Evolutionary conservation across 2,888 invertebrate genomes (phyloP).

Genomic region (Mystacides longicornis): DNA sequence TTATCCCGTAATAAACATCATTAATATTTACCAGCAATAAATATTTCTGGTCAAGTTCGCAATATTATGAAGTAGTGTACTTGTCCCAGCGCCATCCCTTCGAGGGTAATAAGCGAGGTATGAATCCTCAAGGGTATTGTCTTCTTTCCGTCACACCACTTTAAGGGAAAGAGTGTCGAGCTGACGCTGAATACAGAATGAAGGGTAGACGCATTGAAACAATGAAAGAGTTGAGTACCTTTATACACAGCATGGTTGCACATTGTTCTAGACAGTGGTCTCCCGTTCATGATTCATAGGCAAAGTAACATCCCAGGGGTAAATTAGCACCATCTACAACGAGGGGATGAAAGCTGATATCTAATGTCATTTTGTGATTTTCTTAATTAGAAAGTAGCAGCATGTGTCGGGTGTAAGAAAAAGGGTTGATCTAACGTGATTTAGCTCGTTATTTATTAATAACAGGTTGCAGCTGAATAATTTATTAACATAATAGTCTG

Average conservation of each 20-base stretch:
- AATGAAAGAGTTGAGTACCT: not conserved
- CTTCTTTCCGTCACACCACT: not conserved
- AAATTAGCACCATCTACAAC: too few species aligned
- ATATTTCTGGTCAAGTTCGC: not conserved
- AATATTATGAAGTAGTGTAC: not conserved
- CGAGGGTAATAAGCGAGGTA: not conserved
- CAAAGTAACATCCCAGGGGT: not conserved
- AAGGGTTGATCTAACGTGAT: not conserved
- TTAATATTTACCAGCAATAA: too few species aligned
- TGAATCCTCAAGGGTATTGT: not conserved
- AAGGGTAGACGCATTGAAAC: constrained; percentile 1
- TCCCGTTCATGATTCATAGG: not conserved
- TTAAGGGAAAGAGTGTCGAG: not conserved
- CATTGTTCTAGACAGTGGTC: not conserved
- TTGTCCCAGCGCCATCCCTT: not conserved
- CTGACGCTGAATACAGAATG: not conserved
- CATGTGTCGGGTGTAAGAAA: not conserved
- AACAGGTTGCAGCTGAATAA: too few species aligned
- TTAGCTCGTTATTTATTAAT: not conserved
- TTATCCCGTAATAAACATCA: not conserved
- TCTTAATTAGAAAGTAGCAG: not conserved
- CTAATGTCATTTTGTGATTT: constrained; percentile 3
- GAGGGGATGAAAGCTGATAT: too few species aligned
- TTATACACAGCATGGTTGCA: too few species aligned
- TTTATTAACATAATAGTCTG: too few species aligned